Percentiles rank a stretch among this genome's conserved stretches.
phyloP scores from a whole-genome alignment of 2,113 vertebrate species.

The Pelobates fuscus region DNA sequence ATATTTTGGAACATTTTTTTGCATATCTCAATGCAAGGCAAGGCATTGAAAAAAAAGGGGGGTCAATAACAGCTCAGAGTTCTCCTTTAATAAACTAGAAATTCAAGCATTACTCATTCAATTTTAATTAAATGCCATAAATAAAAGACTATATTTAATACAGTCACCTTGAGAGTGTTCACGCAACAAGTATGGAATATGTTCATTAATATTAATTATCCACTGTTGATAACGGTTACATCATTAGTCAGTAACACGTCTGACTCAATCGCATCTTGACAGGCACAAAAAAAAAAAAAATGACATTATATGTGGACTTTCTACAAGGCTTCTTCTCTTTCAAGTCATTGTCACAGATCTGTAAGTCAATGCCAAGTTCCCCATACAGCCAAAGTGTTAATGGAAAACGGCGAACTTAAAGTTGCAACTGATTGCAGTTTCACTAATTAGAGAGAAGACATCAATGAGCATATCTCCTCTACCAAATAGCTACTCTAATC shows the following conservation, averaged over 20 bases:
- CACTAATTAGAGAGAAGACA: conserved; percentile 28
- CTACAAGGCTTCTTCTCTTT: conserved; percentile 1
- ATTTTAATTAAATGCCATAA: too few species aligned
- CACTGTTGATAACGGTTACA: conserved; percentile 11
- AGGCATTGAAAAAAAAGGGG: too few species aligned
- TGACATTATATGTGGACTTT: conserved; percentile 1
- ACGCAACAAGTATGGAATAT: conserved; percentile 18
- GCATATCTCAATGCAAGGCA: too few species aligned
- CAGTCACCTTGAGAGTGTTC: too few species aligned
- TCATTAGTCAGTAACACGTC: conserved; percentile 17
- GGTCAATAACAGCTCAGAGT: too few species aligned
- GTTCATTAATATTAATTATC: conserved; percentile 25
- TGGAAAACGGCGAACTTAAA: conserved; percentile 9
- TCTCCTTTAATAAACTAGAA: too few species aligned
- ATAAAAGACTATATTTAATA: too few species aligned
- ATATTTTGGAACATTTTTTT: too few species aligned
- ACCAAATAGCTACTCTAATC: conserved; percentile 26
- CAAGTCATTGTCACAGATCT: conserved; percentile 14
- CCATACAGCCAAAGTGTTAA: not conserved
- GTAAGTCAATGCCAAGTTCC: not conserved
- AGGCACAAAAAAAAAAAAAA: conserved; percentile 21
- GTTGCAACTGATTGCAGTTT: conserved; percentile 32
- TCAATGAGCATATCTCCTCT: conserved; percentile 18
- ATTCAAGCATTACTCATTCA: too few species aligned
- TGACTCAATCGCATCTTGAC: conserved; percentile 25